phyloP scores from a whole-genome alignment of 1,140 invertebrate species.

The Psilanteris sp. region DNA sequence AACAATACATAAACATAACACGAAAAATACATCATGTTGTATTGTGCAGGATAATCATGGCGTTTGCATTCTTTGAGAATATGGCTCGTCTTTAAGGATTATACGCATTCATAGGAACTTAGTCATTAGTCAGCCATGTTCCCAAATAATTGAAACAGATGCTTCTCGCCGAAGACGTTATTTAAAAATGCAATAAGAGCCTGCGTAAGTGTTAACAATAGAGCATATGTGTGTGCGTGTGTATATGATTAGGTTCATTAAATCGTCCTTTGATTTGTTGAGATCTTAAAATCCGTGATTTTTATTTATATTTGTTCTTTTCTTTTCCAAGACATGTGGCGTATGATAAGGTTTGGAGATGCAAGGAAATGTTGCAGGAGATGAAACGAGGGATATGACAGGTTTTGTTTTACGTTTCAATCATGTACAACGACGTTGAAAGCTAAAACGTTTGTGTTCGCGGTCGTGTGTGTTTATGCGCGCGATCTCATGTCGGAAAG shows the following conservation, averaged over 20 bases:
- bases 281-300: conserved; percentile 36
- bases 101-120: conserved; percentile 47
- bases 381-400: conserved; percentile 8
- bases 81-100: conserved; percentile 18
- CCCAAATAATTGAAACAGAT: conserved; percentile 39
- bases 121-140: conserved; percentile 27
- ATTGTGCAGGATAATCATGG: conserved; percentile 23
- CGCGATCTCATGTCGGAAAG: conserved; percentile 18
- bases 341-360: conserved; percentile 11
- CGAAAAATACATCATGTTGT: conserved; percentile 53
- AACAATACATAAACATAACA: conserved; percentile 41
- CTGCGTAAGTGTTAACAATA: conserved; percentile 48
- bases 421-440: neutral
- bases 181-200: conserved; percentile 60
- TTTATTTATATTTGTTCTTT: too few relatives aligned
- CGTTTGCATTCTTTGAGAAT: conserved; percentile 24
- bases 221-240: conserved; percentile 23
- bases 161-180: conserved; percentile 40
- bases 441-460: conserved; percentile 11
- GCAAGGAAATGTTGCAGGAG: conserved; percentile 9
- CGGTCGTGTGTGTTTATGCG: conserved; percentile 13
- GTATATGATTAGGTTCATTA: conserved; percentile 17
- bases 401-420: neutral
- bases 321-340: conserved; percentile 3
- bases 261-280: conserved; percentile 16